Evolutionary conservation across 2,113 vertebrate genomes (phyloP).

Genomic region (Hiodon tergisus): DNA sequence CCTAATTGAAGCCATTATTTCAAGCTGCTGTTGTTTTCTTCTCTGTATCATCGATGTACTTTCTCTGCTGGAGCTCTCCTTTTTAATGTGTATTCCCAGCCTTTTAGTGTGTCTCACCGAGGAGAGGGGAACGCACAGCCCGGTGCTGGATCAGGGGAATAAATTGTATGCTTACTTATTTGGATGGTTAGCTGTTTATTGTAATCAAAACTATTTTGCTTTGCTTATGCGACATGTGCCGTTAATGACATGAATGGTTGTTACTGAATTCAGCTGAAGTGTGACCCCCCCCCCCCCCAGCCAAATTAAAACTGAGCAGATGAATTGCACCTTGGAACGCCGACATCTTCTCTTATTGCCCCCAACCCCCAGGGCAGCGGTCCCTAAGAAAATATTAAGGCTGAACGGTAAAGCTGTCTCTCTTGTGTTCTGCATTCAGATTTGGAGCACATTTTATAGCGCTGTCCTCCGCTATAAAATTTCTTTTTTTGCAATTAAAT

Average conservation of each 20-base stretch:
- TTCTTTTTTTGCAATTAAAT: background rate
- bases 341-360: too few relatives aligned
- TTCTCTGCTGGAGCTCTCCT: constrained; percentile 1
- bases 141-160: background rate
- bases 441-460: background rate
- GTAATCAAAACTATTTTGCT: constrained; percentile 11
- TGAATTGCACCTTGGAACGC: too few relatives aligned
- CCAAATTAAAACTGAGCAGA: too few relatives aligned
- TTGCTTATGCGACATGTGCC: background rate
- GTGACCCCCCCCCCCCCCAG: too few relatives aligned
- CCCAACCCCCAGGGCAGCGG: too few relatives aligned
- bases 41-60: background rate
- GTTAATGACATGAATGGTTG: background rate
- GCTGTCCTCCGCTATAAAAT: background rate
- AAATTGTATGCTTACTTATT: constrained; percentile 2
- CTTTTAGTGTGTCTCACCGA: constrained; percentile 4
- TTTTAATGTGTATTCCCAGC: background rate
- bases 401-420: background rate
- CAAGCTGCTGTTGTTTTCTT: constrained; percentile 13
- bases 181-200: constrained; percentile 13
- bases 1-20: constrained; percentile 19
- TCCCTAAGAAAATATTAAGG: too few relatives aligned
- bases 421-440: background rate
- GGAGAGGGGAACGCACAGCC: constrained; percentile 5
- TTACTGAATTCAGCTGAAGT: too few relatives aligned